Evolutionary conservation across 2,113 vertebrate genomes (phyloP).

Genomic region (Pachyramphus minor): DNA sequence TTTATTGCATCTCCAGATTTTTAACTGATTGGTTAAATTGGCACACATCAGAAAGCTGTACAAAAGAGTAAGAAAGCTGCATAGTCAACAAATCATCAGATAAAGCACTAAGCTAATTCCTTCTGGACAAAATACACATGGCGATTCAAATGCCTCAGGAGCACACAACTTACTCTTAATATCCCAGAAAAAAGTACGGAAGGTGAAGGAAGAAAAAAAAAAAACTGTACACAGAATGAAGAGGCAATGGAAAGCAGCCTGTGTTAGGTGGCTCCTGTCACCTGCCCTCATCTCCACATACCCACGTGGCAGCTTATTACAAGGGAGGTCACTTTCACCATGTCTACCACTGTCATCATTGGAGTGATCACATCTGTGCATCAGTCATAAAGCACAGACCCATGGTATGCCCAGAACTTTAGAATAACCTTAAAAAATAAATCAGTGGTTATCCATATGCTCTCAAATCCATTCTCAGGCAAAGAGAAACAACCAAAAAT

Average conservation of each 20-base stretch:
- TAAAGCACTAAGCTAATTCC: not conserved
- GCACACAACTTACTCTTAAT: not conserved
- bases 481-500: not conserved
- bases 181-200: not conserved
- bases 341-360: not conserved
- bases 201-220: not conserved
- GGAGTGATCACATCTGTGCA: not conserved
- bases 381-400: not conserved
- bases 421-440: not conserved
- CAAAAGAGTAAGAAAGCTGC: not conserved
- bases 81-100: not conserved
- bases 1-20: not conserved
- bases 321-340: conserved; percentile 20
- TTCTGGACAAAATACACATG: not conserved
- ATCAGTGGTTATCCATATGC: not conserved
- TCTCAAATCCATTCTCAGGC: not conserved
- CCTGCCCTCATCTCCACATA: not conserved
- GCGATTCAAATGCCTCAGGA: not conserved
- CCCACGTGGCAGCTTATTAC: not conserved
- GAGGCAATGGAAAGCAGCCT: not conserved
- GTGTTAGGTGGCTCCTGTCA: not conserved
- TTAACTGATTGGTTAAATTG: not conserved
- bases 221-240: not conserved
- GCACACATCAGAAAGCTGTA: not conserved
- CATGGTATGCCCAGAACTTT: not conserved